Conservation (phyloP, 2,797 vertebrate genomes). For the Clarias laeviceps region DNA sequence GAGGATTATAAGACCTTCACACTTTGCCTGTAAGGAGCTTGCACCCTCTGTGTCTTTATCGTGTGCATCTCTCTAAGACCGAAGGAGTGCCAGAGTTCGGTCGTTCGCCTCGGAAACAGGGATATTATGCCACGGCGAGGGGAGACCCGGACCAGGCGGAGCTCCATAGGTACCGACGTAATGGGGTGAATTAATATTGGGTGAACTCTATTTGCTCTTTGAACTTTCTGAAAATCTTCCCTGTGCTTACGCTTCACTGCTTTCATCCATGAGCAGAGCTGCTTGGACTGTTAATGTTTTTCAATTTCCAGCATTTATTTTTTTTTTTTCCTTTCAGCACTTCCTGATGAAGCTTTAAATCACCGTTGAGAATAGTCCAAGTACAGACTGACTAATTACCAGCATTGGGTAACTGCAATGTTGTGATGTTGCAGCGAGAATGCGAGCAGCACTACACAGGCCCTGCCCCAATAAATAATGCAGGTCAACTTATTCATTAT, state of each 20-base stretch:
- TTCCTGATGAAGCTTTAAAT: slow-evolving; percentile 40
- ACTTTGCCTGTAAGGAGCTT: slow-evolving; percentile 69
- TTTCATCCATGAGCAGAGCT: background rate
- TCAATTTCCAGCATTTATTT: background rate
- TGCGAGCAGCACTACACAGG: slow-evolving; percentile 63
- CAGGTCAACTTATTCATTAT: slow-evolving; percentile 72
- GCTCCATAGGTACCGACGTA: slow-evolving; percentile 71
- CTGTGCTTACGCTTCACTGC: background rate
- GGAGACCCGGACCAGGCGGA: slow-evolving; percentile 50
- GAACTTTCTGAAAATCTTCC: background rate
- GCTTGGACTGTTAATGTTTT: background rate
- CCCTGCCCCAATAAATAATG: slow-evolving; percentile 75
- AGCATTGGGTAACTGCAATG: slow-evolving; percentile 30
- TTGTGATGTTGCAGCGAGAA: slow-evolving; percentile 49
- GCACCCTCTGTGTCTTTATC: slow-evolving; percentile 45
- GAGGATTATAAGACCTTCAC: slow-evolving; percentile 69
- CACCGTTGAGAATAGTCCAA: slow-evolving; percentile 47
- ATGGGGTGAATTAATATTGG: slow-evolving; percentile 22
- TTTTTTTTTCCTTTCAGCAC: background rate
- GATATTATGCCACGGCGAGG: slow-evolving; percentile 63
- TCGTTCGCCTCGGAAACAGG: slow-evolving; percentile 34
- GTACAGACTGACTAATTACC: slow-evolving; percentile 44
- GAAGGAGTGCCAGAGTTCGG: slow-evolving; percentile 52
- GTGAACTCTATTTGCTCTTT: background rate
- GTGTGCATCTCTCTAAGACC: background rate